A percentile compares a stretch with the other conserved stretches of the same genome.
phyloP scores from a whole-genome alignment of 2,113 vertebrate species.

The Tor tambroides region DNA sequence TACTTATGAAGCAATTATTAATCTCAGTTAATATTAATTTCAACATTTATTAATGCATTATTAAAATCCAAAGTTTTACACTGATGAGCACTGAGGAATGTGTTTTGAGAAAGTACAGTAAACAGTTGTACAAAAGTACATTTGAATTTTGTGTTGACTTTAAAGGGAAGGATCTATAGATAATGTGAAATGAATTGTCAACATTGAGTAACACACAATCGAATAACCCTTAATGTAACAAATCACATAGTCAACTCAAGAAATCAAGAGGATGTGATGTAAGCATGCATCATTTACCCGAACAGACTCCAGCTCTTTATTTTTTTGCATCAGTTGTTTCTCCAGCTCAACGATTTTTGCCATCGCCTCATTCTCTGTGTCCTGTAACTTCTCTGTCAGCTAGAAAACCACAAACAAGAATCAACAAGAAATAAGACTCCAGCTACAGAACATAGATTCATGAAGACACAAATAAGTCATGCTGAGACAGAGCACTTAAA shows the following conservation, averaged over 20 bases:
- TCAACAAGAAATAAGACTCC: background rate
- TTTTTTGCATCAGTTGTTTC: conserved; percentile 90
- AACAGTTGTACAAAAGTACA: too few species aligned
- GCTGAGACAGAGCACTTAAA: background rate
- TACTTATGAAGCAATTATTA: too few species aligned
- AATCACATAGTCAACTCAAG: background rate
- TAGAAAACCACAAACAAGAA: conserved; percentile 47
- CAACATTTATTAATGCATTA: too few species aligned
- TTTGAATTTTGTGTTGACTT: too few species aligned
- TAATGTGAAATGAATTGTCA: background rate
- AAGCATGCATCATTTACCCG: conserved; percentile 41
- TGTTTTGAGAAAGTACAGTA: too few species aligned
- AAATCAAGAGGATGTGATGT: background rate
- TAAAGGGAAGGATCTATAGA: background rate
- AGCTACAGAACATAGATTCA: background rate
- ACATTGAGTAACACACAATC: background rate
- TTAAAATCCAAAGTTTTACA: too few species aligned
- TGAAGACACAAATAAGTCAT: background rate
- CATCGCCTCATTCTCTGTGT: conserved; percentile 96
- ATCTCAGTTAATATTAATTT: too few species aligned
- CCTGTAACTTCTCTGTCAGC: conserved; percentile 94
- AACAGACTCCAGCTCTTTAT: conserved; percentile 81
- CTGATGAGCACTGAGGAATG: too few species aligned
- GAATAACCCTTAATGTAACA: background rate
- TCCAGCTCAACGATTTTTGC: conserved; percentile 94